Percentiles rank a stretch among this genome's conserved stretches.
phyloP scores from a whole-genome alignment of 2,888 invertebrate species.

The Ophion slaviceki region DNA sequence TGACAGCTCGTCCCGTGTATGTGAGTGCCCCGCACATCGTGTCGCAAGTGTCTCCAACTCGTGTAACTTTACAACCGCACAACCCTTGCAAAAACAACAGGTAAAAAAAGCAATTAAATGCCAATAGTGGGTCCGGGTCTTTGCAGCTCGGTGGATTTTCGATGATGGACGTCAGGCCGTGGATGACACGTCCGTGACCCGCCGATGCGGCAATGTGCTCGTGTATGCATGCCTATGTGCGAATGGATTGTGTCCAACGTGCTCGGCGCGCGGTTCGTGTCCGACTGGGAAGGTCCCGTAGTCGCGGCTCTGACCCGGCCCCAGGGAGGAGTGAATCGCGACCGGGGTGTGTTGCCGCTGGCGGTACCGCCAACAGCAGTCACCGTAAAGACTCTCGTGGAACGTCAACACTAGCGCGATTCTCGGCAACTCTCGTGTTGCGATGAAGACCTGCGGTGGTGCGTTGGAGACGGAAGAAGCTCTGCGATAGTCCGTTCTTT shows the following conservation, averaged over 20 bases:
- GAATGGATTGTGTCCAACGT: constrained; percentile 68
- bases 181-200: constrained; percentile 15
- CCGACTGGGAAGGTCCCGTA: constrained; percentile 78
- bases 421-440: constrained; percentile 31
- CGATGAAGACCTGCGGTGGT: neutral
- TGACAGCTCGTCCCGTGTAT: constrained; percentile 66
- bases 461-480: neutral
- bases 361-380: constrained; percentile 53
- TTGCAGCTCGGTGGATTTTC: neutral
- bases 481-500: neutral
- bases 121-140: constrained; percentile 28
- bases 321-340: constrained; percentile 68
- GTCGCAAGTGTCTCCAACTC: constrained; percentile 23
- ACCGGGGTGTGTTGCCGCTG: constrained; percentile 70
- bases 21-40: constrained; percentile 1
- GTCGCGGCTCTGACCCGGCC: constrained; percentile 72
- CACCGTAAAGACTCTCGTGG: constrained; percentile 40
- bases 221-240: constrained; percentile 44
- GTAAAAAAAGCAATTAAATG: neutral
- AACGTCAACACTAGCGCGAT: constrained; percentile 67
- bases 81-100: constrained; percentile 20
- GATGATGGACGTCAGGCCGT: constrained; percentile 8
- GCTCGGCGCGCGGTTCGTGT: constrained; percentile 79
- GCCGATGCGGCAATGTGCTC: constrained; percentile 5
- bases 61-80: constrained; percentile 37